phyloP scores from a whole-genome alignment of 2,797 vertebrate genomes.

The Distichodus sexfasciatus region DNA sequence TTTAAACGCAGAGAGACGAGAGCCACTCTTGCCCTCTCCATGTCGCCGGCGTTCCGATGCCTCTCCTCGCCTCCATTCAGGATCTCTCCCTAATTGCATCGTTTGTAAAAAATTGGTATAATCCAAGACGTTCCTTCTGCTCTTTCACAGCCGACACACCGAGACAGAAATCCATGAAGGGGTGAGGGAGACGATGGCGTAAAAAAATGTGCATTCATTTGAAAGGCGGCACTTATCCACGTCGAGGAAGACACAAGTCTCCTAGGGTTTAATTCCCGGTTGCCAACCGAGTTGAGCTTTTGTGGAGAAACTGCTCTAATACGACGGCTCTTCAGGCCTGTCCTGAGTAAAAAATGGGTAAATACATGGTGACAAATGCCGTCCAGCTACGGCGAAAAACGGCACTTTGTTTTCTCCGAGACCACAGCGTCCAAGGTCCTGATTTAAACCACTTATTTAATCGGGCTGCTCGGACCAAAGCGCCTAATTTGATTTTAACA shows the following conservation, averaged over 20 bases:
- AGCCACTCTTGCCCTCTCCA: slow-evolving; percentile 35
- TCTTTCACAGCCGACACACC: slow-evolving; percentile 58
- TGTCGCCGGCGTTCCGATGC: slow-evolving; percentile 42
- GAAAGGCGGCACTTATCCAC: slow-evolving; percentile 34
- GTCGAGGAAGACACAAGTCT: slow-evolving; percentile 15
- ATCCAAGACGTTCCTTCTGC: slow-evolving; percentile 57
- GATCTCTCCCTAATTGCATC: slow-evolving; percentile 56
- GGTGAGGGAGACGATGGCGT: slow-evolving; percentile 40
- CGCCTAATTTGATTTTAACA: too few relatives aligned
- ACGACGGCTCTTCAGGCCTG: neutral
- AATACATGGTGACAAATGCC: neutral
- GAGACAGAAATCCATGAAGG: slow-evolving; percentile 57
- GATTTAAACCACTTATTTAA: too few relatives aligned
- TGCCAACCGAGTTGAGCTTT: slow-evolving; percentile 4
- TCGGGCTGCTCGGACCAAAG: too few relatives aligned
- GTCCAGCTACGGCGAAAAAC: neutral
- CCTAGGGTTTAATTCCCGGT: slow-evolving; percentile 11
- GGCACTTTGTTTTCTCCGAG: too few relatives aligned
- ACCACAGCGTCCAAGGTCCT: too few relatives aligned
- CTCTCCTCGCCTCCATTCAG: slow-evolving; percentile 66
- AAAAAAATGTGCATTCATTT: slow-evolving; percentile 31
- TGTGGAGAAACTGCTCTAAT: slow-evolving; percentile 15
- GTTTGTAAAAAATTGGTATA: slow-evolving; percentile 74
- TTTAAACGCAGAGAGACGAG: slow-evolving; percentile 52
- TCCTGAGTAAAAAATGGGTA: too few relatives aligned